Evolutionary conservation across 2,797 vertebrate genomes (phyloP), one percentile per base, ranked within the genome.

Genomic region (Sarcophilus harrisii): DNA sequence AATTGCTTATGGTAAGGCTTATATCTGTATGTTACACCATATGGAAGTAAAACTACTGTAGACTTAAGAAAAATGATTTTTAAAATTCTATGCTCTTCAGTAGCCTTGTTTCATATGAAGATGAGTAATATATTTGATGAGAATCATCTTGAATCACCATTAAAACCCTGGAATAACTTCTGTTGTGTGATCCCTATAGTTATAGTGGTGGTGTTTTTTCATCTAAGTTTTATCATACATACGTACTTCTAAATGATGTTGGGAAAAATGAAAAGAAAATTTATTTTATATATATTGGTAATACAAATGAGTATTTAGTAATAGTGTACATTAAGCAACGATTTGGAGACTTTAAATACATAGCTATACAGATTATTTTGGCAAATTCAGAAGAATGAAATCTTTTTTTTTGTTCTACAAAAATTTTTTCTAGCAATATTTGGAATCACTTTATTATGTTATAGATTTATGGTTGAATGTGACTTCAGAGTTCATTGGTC

Each of bases 1-100:
- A 99, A 97, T 99, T 99, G 99, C 99, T 99, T 99, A 98, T 99
- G 99, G 98, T 98, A 98, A 98, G 98, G 98, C 98, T 99, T 99
- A 98, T 99, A 98, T 99, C 99, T 99, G 97, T 99, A 96, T 97
- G 96, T 98, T 98, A 97, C 97, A 97, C 97, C 98, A 98, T 98
- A 98, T 98, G 98, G 98, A 98, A 99, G 97, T 96, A 96, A 98
- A 99, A 99, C 99, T 99, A 99, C 99, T 97, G 98, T 99, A 99
- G 98, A 99, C 98, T 98, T 98, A 97, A 98, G 98, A 99, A 98
- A 98, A 98, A 98, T 97, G 93, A 96, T 93, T 93, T 55, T 99
- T 99, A 98, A 98, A 99, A 98, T 98, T 98, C 98, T 98, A 95
- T 98, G 97, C 97, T 99, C 98, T 98, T 98, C 97, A 98, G 98